Percentiles rank a stretch among this genome's conserved stretches.
Evolutionary conservation across 2,113 vertebrate genomes (phyloP).

Genomic region (Alligator sinensis): DNA sequence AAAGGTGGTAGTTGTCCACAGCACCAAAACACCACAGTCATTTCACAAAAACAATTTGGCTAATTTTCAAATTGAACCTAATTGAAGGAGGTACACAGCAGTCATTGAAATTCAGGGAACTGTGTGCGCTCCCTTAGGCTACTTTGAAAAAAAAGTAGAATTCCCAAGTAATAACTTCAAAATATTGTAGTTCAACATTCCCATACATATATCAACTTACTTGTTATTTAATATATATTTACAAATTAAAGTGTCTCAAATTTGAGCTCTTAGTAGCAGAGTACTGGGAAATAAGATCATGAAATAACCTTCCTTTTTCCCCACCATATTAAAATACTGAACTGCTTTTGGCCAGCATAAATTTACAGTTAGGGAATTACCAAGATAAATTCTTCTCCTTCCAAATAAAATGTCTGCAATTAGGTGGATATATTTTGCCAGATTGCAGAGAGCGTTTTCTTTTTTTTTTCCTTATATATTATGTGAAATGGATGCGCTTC

Average conservation of each 20-base stretch:
- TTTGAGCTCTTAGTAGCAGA: constrained; percentile 27
- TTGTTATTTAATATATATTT: constrained; percentile 15
- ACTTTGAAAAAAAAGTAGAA: not conserved
- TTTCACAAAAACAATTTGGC: not conserved
- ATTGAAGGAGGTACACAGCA: not conserved
- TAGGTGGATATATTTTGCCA: constrained; percentile 33
- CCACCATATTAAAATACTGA: not conserved
- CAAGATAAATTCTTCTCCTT: constrained; percentile 9
- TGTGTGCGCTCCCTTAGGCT: accelerated
- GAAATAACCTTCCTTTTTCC: constrained; percentile 22
- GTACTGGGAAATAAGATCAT: constrained; percentile 17
- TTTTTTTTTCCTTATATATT: not conserved
- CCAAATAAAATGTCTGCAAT: not conserved
- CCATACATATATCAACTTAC: constrained; percentile 1
- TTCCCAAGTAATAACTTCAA: not conserved
- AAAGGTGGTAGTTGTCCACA: too few species aligned
- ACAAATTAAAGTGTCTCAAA: constrained; percentile 15
- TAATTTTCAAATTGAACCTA: not conserved
- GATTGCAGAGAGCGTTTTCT: not conserved
- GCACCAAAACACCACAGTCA: not conserved
- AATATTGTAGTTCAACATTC: not conserved
- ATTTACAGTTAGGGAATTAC: constrained; percentile 21
- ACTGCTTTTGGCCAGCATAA: not conserved
- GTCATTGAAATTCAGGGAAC: not conserved
- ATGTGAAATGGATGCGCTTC: not conserved